These are phyloP conservation scores for Centruroides sculpturatus DNA, from an alignment of 1,140 invertebrate species.

Conservation along the genomic window DNA sequence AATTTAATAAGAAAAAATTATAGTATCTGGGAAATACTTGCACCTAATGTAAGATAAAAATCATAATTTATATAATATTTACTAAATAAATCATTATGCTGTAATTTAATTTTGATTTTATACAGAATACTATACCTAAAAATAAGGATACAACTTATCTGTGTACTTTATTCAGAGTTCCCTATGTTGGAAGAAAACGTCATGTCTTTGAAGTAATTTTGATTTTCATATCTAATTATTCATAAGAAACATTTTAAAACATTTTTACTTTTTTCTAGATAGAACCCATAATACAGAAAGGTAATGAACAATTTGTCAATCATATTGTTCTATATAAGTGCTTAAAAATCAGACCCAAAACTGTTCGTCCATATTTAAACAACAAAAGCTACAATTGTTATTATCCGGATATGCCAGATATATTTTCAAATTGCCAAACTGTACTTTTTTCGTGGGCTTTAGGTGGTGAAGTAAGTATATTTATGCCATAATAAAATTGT, in stretches of 20 bases:
- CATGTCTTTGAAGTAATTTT: slow-evolving; percentile 56
- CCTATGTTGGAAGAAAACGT: slow-evolving; percentile 47
- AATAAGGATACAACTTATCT: slow-evolving; percentile 56
- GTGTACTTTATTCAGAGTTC: slow-evolving; percentile 73
- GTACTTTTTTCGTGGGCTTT: slow-evolving; percentile 65
- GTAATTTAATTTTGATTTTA: slow-evolving; percentile 12
- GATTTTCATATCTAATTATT: no score
- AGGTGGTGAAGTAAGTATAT: slow-evolving; percentile 51
- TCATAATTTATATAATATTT: not conserved
- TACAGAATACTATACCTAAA: slow-evolving; percentile 48
- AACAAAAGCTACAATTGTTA: slow-evolving; percentile 48
- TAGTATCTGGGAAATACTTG: slow-evolving; percentile 49
- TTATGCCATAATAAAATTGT: no score
- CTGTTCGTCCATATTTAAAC: slow-evolving; percentile 40
- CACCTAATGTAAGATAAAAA: slow-evolving; percentile 45
- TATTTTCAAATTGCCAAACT: slow-evolving; percentile 60
- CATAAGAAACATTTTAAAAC: not conserved
- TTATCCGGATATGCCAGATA: slow-evolving; percentile 49
- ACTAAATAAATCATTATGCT: not conserved
- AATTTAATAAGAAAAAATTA: slow-evolving; percentile 28
- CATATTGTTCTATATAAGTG: slow-evolving; percentile 58
- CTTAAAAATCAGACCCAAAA: slow-evolving; percentile 30
- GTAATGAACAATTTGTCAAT: slow-evolving; percentile 43
- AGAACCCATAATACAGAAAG: slow-evolving; percentile 40
- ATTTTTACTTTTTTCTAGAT: slow-evolving; percentile 33